A percentile compares a stretch with the other conserved stretches of the same genome.
Evolutionary conservation across 2,888 invertebrate species (phyloP).

Genomic region (Liposcelis brunnea): DNA sequence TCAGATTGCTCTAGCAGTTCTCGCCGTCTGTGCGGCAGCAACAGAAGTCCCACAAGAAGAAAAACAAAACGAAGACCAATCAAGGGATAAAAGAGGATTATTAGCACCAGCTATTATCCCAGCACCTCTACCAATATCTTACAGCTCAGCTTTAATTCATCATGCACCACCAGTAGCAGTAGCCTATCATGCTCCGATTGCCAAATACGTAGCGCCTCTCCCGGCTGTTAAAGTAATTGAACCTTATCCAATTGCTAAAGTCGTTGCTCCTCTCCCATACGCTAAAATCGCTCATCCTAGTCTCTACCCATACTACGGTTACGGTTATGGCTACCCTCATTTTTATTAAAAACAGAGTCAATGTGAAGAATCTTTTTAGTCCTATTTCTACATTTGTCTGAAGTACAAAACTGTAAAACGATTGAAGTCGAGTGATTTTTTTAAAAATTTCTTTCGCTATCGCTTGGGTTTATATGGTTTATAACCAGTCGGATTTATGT

Average conservation of each 20-base stretch:
- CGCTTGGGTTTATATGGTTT: too few relatives aligned
- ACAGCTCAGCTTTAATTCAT: not conserved
- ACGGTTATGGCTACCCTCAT: not conserved
- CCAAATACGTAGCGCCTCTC: conserved; percentile 3
- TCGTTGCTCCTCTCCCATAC: not conserved
- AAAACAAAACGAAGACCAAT: not conserved
- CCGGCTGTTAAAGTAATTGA: conserved; percentile 1
- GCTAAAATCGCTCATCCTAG: not conserved
- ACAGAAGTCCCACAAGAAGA: not conserved
- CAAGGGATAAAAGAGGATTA: conserved; percentile 4
- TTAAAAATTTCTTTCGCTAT: too few relatives aligned
- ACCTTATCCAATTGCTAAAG: not conserved
- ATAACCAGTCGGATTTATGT: too few relatives aligned
- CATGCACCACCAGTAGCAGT: not conserved
- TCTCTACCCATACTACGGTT: not conserved
- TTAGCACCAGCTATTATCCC: not conserved
- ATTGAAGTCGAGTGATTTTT: too few relatives aligned
- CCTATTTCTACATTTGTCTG: too few relatives aligned
- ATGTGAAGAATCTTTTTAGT: too few relatives aligned
- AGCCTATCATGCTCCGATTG: conserved; percentile 5
- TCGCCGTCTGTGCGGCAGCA: conserved; percentile 4
- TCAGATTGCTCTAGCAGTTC: too few relatives aligned
- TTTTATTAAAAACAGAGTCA: too few relatives aligned
- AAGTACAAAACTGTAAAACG: too few relatives aligned
- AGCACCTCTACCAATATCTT: not conserved